A percentile compares a stretch with the other conserved stretches of the same genome.
These are phyloP conservation scores for Chironomus tepperi DNA, from an alignment of 1,140 invertebrate species.

Conservation along the genomic window DNA sequence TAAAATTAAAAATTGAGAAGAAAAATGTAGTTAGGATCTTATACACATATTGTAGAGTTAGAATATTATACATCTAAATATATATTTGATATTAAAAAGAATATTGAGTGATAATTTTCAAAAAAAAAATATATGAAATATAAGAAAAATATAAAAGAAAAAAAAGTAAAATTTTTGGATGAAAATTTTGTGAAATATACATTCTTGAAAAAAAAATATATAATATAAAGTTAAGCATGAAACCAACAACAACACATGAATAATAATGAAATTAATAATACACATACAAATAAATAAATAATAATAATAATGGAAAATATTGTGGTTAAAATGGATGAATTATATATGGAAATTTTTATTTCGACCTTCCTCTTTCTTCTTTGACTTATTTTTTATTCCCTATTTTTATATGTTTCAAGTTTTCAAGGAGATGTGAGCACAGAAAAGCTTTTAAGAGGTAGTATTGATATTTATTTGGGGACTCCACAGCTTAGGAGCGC, in stretches of 20 bases:
- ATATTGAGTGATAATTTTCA: constrained; percentile 23
- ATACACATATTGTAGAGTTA: constrained; percentile 21
- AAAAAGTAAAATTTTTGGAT: constrained; percentile 21
- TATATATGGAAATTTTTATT: background rate
- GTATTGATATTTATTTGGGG: no score
- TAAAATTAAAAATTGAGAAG: background rate
- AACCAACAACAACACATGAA: background rate
- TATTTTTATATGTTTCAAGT: background rate
- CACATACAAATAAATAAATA: no score
- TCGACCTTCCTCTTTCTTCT: background rate
- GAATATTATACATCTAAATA: constrained; percentile 22
- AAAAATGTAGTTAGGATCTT: constrained; percentile 20
- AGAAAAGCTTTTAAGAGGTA: no score
- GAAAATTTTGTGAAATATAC: constrained; percentile 24
- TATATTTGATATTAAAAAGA: constrained; percentile 21
- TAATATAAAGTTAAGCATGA: background rate
- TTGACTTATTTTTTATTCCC: background rate
- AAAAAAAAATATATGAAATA: constrained; percentile 5
- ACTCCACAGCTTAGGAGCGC: no score
- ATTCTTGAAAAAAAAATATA: constrained; percentile 2
- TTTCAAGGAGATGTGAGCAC: no score
- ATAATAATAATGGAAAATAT: background rate
- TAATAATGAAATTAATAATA: background rate
- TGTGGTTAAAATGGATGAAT: constrained; percentile 14
- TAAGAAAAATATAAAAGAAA: constrained; percentile 4